A percentile compares a stretch with the other conserved stretches of the same genome.
Conservation (phyloP, 2,113 vertebrate species). For the Dipodomys stephensi region DNA sequence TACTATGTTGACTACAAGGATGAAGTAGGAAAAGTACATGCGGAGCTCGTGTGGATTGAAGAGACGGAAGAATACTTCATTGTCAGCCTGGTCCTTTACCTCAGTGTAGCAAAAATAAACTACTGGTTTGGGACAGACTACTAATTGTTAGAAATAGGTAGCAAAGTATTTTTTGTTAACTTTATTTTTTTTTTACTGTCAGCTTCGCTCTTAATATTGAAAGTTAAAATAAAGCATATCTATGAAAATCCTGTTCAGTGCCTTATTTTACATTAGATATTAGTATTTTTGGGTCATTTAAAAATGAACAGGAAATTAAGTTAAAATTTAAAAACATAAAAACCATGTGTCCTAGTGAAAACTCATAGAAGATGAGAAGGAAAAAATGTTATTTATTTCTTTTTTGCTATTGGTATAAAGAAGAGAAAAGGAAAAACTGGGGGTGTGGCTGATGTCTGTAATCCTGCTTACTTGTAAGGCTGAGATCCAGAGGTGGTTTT, state of each 20-base stretch:
- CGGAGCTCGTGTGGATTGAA: constrained; percentile 84
- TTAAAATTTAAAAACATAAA: background rate
- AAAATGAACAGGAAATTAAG: background rate
- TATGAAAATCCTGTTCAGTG: background rate
- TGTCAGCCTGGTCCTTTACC: constrained; percentile 84
- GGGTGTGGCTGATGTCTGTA: no score
- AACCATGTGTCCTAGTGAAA: background rate
- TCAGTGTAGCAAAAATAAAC: constrained; percentile 84
- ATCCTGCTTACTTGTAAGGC: no score
- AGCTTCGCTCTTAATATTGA: constrained; percentile 44
- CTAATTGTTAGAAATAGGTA: constrained; percentile 51
- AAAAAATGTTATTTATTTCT: background rate
- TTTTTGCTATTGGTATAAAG: background rate
- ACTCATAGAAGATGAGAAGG: background rate
- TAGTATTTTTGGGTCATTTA: background rate
- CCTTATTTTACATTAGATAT: constrained; percentile 37
- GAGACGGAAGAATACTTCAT: constrained; percentile 85
- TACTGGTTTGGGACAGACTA: constrained; percentile 86
- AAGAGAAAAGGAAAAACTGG: background rate
- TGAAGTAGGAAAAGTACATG: constrained; percentile 79
- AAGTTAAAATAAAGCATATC: constrained; percentile 58
- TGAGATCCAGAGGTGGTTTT: no score
- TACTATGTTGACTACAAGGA: constrained; percentile 83
- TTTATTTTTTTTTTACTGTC: background rate
- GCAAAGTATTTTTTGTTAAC: background rate